Conservation (phyloP, 2,797 vertebrate species). For the Acomys russatus region DNA sequence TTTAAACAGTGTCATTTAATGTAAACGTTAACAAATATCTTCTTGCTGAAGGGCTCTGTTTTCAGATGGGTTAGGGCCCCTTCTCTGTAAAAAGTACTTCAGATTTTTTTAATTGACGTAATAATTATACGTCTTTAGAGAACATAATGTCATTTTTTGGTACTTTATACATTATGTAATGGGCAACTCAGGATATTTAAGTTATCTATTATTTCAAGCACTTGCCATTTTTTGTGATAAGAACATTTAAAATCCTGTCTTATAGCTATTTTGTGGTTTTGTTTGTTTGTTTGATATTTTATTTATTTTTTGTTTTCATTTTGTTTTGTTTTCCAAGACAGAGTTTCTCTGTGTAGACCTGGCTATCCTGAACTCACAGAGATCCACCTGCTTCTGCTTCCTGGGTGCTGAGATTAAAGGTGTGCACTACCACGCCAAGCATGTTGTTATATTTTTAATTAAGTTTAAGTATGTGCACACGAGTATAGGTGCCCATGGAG, state of each 20-base stretch:
- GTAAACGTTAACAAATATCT: slow-evolving; percentile 84
- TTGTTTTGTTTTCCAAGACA: too few species aligned
- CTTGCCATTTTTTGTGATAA: slow-evolving; percentile 8
- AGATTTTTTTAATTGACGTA: slow-evolving; percentile 24
- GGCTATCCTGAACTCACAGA: too few species aligned
- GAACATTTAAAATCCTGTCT: not conserved
- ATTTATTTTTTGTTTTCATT: too few species aligned
- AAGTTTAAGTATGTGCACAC: not conserved
- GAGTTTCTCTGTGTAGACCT: too few species aligned
- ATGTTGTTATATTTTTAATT: not conserved
- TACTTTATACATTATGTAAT: slow-evolving; percentile 21
- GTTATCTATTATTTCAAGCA: not conserved
- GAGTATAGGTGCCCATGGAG: not conserved
- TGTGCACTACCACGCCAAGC: too few species aligned
- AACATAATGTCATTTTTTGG: not conserved
- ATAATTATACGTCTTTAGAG: slow-evolving; percentile 5
- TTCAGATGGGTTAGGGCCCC: slow-evolving; percentile 63
- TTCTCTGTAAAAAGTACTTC: slow-evolving; percentile 51
- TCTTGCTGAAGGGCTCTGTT: slow-evolving; percentile 84
- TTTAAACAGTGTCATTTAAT: slow-evolving; percentile 84
- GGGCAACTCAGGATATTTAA: not conserved
- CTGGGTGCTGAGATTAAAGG: too few species aligned
- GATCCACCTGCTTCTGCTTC: too few species aligned
- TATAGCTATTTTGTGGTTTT: not conserved
- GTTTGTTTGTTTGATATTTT: not conserved